Base-by-base conservation (phyloP, 2,888 invertebrate species). In the Drosophila putrida region DNA sequence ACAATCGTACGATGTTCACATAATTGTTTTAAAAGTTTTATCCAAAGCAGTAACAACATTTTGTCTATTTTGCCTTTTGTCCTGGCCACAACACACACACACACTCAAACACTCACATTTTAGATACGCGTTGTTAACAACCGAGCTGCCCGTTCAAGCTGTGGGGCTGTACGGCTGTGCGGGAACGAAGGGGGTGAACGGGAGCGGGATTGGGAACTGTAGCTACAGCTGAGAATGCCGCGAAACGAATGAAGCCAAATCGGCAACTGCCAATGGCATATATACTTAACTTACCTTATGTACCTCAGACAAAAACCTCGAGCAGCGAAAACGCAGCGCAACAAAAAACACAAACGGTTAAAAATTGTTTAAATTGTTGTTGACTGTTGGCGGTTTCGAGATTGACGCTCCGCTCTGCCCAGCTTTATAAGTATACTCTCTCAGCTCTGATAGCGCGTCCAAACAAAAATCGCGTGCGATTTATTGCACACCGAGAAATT, bases 171-270 rank as follows among this genome's bases (percentile, higher is more conserved):
- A 6, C 28, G 15, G 36, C 39, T 60, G 25, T 36, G 44, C 11
- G 41, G 51, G 36, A 31, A 11, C 28, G 6, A 25, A 20, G 65
- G 41, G 57, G 35, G 6, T 1, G 36, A 38, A 38, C 61, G 67
- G 73, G 13, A 59, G 64, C 59, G 44, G 58, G 47, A 50, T 49
- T 11, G 55, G 64, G 39, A 41, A 53, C 60, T 64, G 80, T 47
- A 50, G 61, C 79, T 65, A 47, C 79, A 82, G 79, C 80, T 82
- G 78, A 86, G 85, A 89, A 89, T 80, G 88, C 76, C 89, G 89
- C 88, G 86, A 62, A 74, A 70, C 81, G 88, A 86, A 86, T 86
- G 88, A 89, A 86, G 86, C 88, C 71, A 75, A 88, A 85, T 73
- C 83, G 83, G 72, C 72, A 67, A 71, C 86, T 78, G 78, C 80